A percentile compares a stretch with the other conserved stretches of the same genome.
Conservation (phyloP, 2,113 vertebrate species). For the Oncorhynchus kisutch region DNA sequence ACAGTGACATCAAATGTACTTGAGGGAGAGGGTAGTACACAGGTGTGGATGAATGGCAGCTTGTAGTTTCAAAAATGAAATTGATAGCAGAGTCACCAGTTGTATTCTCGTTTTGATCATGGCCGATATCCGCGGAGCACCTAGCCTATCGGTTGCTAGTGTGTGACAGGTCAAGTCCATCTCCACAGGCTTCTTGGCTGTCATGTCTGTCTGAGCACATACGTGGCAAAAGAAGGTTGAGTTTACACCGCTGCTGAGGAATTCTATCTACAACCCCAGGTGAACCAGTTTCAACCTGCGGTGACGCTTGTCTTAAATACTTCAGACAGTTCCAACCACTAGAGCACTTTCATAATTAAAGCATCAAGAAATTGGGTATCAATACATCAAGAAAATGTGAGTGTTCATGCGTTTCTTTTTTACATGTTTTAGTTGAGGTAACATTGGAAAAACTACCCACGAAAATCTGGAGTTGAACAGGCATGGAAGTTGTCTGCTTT, state of each 20-base stretch:
- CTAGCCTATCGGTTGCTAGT: not conserved
- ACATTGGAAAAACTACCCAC: not conserved
- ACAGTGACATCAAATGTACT: conserved; percentile 6
- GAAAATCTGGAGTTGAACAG: not conserved
- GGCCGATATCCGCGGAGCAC: not conserved
- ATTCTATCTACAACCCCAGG: conserved; percentile 50
- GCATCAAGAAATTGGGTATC: too few species aligned
- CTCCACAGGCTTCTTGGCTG: not conserved
- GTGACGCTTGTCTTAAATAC: conserved; percentile 45
- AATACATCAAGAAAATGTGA: too few species aligned
- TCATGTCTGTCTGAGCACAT: conserved; percentile 23
- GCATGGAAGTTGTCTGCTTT: not conserved
- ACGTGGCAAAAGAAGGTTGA: conserved; percentile 44
- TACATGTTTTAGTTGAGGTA: too few species aligned
- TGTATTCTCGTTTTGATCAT: too few species aligned
- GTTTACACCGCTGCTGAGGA: conserved; percentile 44
- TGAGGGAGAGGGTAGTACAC: not conserved
- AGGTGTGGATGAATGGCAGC: too few species aligned
- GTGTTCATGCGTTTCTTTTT: too few species aligned
- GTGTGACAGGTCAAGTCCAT: conserved; percentile 27
- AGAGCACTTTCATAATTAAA: conserved; percentile 15
- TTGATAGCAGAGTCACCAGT: too few species aligned
- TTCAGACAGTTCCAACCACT: conserved; percentile 28
- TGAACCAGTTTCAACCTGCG: conserved; percentile 72
- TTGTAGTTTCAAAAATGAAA: conserved; percentile 8